Evolutionary conservation across 1,140 invertebrate species (phyloP).

Genomic region (Bathynomus jamesi): DNA sequence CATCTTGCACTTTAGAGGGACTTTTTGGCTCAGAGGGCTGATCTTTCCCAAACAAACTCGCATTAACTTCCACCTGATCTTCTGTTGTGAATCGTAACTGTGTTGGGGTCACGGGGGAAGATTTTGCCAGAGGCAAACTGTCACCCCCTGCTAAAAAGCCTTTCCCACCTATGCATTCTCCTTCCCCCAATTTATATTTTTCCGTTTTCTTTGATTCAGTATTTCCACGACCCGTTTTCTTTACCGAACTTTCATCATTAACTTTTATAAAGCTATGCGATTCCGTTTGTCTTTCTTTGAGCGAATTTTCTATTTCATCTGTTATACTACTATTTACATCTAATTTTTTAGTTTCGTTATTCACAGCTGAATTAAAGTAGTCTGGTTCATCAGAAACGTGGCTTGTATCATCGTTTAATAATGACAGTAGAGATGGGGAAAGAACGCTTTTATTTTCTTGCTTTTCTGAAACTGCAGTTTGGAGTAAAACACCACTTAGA

Average conservation of each 20-base stretch:
- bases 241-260: neutral
- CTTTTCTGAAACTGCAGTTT: neutral
- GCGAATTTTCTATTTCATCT: neutral
- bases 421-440: neutral
- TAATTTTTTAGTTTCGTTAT: too few species aligned
- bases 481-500: neutral
- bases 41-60: too few species aligned
- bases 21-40: too few species aligned
- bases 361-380: too few species aligned
- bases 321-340: too few species aligned
- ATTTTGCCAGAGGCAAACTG: neutral
- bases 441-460: neutral
- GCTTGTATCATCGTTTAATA: neutral
- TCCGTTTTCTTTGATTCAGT: neutral
- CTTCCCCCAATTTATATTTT: neutral
- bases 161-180: neutral
- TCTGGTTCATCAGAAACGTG: neutral
- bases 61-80: neutral
- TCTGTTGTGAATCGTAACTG: too few species aligned
- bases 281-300: neutral
- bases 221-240: neutral
- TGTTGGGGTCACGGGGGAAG: neutral
- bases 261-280: neutral
- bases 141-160: neutral
- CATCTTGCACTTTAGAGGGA: neutral